Base-by-base conservation (phyloP, 2,113 vertebrate species). In the Campylorhamphus procurvoides region DNA sequence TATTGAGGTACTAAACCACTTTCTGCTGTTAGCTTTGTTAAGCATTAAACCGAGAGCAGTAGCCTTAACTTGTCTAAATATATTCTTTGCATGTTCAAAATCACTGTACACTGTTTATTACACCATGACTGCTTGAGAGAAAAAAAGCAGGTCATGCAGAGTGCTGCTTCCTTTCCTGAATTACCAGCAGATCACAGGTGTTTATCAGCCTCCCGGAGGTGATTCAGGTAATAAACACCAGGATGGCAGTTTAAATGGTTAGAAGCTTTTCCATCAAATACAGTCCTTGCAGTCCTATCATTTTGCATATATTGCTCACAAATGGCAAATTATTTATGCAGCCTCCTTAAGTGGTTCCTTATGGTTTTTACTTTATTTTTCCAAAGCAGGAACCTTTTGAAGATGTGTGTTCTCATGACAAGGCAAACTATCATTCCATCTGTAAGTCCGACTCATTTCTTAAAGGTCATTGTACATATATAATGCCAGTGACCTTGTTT, bases 121-220 rank as follows among this genome's bases (percentile, higher is more conserved):
- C 56, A 85, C 84, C 19, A 35, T 82, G 88, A 89, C 84, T 85
- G 94, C 90, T 95, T 37, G 58, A 95, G 96, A 96, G 87, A 90
- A 96, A 95, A 89, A 92, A 92, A 90, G 89, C 94, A 91, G 95
- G 94, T 93, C 68, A 80, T 74, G 42, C 71, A 89, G 89, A 94
- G 64, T 94, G 93, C 83, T 86, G 94, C 89, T 96, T 98, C 87
- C 90, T 95, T 97, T 93, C 81, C 97, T 97, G 95, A 97, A 97
- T 96, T 97, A 95, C 96, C 95, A 91, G 88, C 94, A 96, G 97
- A 97, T 97, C 96, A 97, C 97, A 98, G 98, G 97, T 98, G 98
- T 97, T 97, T 94, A 95, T 96, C 96, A 97, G 96, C 53, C 80
- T 95, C 96, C 94, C 92, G 4, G 93, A 96, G 97, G 97, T 97